phyloP scores from a whole-genome alignment of 2,888 invertebrate species.

The Sicus ferrugineus region DNA sequence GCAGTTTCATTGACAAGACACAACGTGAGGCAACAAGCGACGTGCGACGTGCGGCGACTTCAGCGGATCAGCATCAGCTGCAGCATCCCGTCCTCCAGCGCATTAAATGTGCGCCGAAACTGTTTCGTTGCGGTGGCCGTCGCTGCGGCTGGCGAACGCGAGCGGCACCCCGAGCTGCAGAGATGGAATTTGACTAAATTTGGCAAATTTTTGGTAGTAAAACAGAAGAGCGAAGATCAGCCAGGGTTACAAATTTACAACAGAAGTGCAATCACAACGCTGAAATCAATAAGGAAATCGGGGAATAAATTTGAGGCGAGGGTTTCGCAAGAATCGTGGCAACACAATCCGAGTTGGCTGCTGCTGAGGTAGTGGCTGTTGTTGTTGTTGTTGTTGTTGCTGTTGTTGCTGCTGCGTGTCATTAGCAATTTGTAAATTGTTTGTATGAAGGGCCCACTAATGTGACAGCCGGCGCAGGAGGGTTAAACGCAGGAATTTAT shows the following conservation, averaged over 20 bases:
- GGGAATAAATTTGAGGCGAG: no score
- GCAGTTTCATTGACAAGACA: conserved; percentile 48
- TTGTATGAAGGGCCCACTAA: conserved; percentile 26
- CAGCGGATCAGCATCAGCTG: conserved; percentile 2
- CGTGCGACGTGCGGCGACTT: background rate
- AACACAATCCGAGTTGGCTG: no score
- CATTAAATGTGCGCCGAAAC: background rate
- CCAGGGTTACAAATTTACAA: no score
- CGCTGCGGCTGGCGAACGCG: background rate
- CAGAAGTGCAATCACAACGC: no score
- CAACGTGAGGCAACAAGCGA: background rate
- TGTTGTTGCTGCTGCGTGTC: conserved; percentile 5
- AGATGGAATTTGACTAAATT: conserved; percentile 26
- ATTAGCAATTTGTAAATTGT: conserved; percentile 25
- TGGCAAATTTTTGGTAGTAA: conserved; percentile 28
- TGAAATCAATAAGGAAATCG: no score
- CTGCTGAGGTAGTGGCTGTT: background rate
- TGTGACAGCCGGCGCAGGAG: conserved; percentile 20
- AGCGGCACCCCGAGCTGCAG: background rate
- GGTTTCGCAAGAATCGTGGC: no score
- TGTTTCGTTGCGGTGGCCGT: background rate
- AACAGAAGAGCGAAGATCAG: no score
- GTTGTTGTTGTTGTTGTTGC: conserved; percentile 4
- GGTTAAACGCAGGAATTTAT: conserved; percentile 21
- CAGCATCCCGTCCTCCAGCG: background rate